Percentiles rank a stretch among this genome's conserved stretches.
Conservation (phyloP, 2,113 vertebrate genomes). For the Gallinago undulata region DNA sequence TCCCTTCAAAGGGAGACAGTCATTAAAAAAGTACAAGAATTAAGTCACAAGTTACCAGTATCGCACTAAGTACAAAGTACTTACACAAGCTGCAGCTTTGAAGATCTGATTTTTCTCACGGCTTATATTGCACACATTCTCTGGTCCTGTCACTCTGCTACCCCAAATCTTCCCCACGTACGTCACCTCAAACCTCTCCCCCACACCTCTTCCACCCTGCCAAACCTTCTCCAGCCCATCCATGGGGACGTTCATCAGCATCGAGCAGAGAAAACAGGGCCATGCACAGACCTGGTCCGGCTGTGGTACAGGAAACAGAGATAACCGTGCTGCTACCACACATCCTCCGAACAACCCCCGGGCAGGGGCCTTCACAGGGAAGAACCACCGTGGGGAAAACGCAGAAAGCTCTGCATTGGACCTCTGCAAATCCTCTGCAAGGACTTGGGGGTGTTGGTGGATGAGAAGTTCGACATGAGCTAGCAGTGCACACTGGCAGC, state of each 20-base stretch:
- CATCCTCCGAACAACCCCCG: too few species aligned
- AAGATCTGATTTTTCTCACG: not conserved
- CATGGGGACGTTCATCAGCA: not conserved
- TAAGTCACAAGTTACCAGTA: not conserved
- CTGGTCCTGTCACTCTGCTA: not conserved
- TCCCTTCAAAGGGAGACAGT: not conserved
- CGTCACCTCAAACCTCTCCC: not conserved
- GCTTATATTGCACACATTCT: accelerated
- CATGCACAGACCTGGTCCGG: too few species aligned
- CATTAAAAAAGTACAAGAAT: not conserved
- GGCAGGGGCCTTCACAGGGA: too few species aligned
- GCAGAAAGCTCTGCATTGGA: too few species aligned
- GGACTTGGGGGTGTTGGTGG: too few species aligned
- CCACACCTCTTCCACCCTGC: not conserved
- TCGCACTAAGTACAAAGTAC: not conserved
- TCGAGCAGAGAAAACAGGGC: not conserved
- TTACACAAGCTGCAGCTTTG: not conserved
- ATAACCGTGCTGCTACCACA: too few species aligned
- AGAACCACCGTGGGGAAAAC: too few species aligned
- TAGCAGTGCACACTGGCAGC: too few species aligned
- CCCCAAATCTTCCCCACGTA: not conserved
- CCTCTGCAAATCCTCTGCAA: too few species aligned
- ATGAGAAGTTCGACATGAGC: too few species aligned
- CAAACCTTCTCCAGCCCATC: too few species aligned
- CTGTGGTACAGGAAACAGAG: too few species aligned